These are phyloP conservation scores for Liasis olivaceus DNA, from an alignment of 2,797 vertebrate species.

Conservation along the genomic window DNA sequence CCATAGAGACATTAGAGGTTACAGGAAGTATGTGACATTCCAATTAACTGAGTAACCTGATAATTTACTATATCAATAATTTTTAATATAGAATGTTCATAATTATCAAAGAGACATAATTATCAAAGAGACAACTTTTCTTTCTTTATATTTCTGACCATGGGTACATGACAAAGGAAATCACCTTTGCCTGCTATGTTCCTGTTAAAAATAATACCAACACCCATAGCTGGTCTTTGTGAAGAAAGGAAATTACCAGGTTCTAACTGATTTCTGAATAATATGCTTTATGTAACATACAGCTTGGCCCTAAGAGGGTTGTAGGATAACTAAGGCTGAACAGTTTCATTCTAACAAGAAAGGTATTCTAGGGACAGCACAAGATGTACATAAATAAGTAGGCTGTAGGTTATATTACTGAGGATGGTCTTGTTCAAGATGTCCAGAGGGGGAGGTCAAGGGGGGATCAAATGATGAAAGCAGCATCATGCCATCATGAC, in stretches of 20 bases:
- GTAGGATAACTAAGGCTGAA: not conserved
- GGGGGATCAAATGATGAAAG: no score
- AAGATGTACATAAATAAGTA: slow-evolving; percentile 14
- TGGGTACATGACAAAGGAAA: not conserved
- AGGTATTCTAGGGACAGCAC: slow-evolving; percentile 14
- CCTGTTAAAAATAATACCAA: not conserved
- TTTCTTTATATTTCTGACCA: no score
- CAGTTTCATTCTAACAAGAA: not conserved
- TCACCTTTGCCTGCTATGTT: not conserved
- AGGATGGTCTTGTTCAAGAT: not conserved
- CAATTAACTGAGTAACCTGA: no score
- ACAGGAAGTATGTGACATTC: no score
- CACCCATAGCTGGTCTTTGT: no score
- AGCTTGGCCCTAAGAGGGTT: not conserved
- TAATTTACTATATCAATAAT: no score
- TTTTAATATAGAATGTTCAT: no score
- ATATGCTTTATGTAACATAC: not conserved
- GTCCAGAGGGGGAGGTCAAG: no score
- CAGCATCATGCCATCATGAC: no score
- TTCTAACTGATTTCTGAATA: not conserved
- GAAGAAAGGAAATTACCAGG: not conserved
- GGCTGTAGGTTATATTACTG: not conserved
- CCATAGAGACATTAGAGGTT: no score
- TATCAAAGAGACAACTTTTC: no score
- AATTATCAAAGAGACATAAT: no score